Evolutionary conservation across 2,797 vertebrate species (phyloP).

Genomic region (Sebastes taczanowskii): DNA sequence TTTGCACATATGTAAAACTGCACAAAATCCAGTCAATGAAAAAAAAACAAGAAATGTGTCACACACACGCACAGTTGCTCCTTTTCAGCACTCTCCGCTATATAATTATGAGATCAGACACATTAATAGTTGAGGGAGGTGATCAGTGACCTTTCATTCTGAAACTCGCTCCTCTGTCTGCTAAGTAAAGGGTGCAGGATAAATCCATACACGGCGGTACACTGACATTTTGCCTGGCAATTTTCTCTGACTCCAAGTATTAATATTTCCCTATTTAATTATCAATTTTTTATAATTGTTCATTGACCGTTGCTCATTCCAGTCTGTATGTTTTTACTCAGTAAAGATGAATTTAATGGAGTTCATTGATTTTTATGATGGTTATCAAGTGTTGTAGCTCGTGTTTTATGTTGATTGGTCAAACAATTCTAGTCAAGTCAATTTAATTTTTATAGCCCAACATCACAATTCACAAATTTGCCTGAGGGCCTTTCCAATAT

Average conservation of each 20-base stretch:
- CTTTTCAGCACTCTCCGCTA: not conserved
- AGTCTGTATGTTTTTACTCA: not conserved
- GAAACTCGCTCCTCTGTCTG: slow-evolving; percentile 30
- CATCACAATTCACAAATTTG: no score
- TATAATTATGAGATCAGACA: slow-evolving; percentile 31
- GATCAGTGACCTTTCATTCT: slow-evolving; percentile 46
- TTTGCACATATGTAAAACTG: no score
- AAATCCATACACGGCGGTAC: slow-evolving; percentile 15
- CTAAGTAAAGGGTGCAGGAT: slow-evolving; percentile 1
- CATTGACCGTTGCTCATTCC: not conserved
- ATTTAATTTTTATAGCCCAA: not conserved
- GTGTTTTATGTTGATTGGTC: not conserved
- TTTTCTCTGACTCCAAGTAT: slow-evolving; percentile 17
- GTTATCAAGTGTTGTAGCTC: no score
- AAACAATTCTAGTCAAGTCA: not conserved
- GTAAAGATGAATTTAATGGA: not conserved
- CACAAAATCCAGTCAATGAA: no score
- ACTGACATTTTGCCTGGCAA: slow-evolving; percentile 38
- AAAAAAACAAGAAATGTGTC: no score
- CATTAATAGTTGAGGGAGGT: slow-evolving; percentile 23
- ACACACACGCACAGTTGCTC: not conserved
- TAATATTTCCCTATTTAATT: slow-evolving; percentile 33
- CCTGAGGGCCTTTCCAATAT: no score
- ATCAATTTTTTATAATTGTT: slow-evolving; percentile 27
- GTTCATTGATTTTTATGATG: slow-evolving; percentile 9